Evolutionary conservation across 2,888 invertebrate genomes (phyloP).

Genomic region (Chirona hameri): DNA sequence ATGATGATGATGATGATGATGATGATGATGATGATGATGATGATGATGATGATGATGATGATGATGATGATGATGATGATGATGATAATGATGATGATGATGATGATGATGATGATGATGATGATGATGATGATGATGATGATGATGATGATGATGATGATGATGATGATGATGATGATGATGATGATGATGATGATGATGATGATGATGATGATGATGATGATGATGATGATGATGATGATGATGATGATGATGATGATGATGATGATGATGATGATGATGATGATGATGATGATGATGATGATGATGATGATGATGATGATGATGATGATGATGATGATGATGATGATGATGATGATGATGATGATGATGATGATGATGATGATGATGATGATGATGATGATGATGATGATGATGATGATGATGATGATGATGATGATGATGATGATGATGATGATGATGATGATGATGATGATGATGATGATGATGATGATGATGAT

Average conservation of each 20-base stretch:
- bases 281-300: no score
- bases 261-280: constrained; percentile 31
- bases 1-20: constrained; percentile 30
- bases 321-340: constrained; percentile 31
- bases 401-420: no score
- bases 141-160: no score
- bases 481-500: no score
- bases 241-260: constrained; percentile 32
- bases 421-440: no score
- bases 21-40: constrained; percentile 30
- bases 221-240: constrained; percentile 32
- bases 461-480: no score
- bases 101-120: no score
- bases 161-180: constrained; percentile 23
- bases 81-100: no score
- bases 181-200: constrained; percentile 31
- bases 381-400: constrained; percentile 23
- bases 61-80: constrained; percentile 32
- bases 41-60: constrained; percentile 32
- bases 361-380: constrained; percentile 29
- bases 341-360: constrained; percentile 30
- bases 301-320: no score
- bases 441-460: no score
- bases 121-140: constrained; percentile 31
- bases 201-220: constrained; percentile 32